phyloP scores from a whole-genome alignment of 1,140 invertebrate genomes.

The Spodoptera frugiperda region DNA sequence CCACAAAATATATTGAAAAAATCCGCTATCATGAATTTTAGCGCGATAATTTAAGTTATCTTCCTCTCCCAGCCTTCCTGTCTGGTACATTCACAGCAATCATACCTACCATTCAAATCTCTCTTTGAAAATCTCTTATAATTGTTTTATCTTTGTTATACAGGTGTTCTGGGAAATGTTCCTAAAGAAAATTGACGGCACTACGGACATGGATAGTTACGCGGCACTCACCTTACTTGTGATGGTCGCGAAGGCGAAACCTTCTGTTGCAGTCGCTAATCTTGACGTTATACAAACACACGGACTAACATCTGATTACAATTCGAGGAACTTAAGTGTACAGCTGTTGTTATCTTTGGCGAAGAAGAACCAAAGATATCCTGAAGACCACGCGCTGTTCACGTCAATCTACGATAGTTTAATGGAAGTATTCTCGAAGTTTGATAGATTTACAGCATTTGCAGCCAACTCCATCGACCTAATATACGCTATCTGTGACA shows the following conservation, averaged over 20 bases:
- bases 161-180: conserved; percentile 94
- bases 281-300: conserved; percentile 85
- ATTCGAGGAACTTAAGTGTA: conserved; percentile 72
- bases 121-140: too few relatives aligned
- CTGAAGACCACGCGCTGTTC: conserved; percentile 73
- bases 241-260: conserved; percentile 88
- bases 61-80: too few relatives aligned
- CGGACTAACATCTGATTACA: conserved; percentile 79
- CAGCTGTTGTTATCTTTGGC: conserved; percentile 75
- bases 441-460: conserved; percentile 74
- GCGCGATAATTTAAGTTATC: too few relatives aligned
- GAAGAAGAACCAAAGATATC: conserved; percentile 76
- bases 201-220: conserved; percentile 89
- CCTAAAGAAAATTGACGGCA: conserved; percentile 91
- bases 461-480: conserved; percentile 76
- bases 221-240: conserved; percentile 90
- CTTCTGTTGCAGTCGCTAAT: conserved; percentile 86
- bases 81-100: too few relatives aligned
- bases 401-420: conserved; percentile 72
- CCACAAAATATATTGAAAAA: conserved; percentile 1
- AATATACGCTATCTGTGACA: conserved; percentile 81
- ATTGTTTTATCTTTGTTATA: conserved; percentile 71
- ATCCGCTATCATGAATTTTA: too few relatives aligned
- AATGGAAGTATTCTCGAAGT: conserved; percentile 75
- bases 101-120: too few relatives aligned